phyloP scores from a whole-genome alignment of 1,140 invertebrate genomes.

The Diuraphis noxia region DNA sequence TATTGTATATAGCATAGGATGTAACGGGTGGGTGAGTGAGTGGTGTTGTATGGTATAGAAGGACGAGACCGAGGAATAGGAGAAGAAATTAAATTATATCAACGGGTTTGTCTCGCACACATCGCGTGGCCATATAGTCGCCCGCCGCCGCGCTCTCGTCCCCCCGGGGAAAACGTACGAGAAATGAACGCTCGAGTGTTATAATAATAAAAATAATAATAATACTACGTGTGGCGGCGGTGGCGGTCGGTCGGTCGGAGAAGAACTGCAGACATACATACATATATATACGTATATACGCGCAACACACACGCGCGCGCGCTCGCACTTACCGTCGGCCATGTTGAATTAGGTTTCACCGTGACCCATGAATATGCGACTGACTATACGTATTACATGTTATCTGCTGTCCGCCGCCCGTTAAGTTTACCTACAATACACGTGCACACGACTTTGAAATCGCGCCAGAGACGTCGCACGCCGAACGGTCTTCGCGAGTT shows the following conservation, averaged over 20 bases:
- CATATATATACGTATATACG: background rate
- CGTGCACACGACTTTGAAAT: background rate
- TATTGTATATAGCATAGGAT: too few species aligned
- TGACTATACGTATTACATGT: background rate
- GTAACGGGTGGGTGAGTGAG: background rate
- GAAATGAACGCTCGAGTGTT: slow-evolving; percentile 32
- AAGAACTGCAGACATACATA: background rate
- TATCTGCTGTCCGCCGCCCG: background rate
- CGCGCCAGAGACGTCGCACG: background rate
- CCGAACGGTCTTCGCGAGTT: background rate
- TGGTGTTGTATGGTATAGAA: too few species aligned
- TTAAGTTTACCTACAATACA: background rate
- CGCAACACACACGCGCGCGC: background rate
- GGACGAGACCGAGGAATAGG: background rate
- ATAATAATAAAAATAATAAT: slow-evolving; percentile 28
- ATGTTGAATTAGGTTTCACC: slow-evolving; percentile 41
- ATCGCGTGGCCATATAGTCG: background rate
- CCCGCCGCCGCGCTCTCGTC: background rate
- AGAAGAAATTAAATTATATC: slow-evolving; percentile 47
- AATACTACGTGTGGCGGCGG: background rate
- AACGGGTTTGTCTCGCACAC: slow-evolving; percentile 31
- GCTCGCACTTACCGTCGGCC: background rate
- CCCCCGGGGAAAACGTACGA: slow-evolving; percentile 30
- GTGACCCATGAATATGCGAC: slow-evolving; percentile 22
- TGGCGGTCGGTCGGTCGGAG: background rate